Evolutionary conservation across 92 coral and sea anemone genomes (phyloP).

Genomic region (Palythoa caribaeorum): DNA sequence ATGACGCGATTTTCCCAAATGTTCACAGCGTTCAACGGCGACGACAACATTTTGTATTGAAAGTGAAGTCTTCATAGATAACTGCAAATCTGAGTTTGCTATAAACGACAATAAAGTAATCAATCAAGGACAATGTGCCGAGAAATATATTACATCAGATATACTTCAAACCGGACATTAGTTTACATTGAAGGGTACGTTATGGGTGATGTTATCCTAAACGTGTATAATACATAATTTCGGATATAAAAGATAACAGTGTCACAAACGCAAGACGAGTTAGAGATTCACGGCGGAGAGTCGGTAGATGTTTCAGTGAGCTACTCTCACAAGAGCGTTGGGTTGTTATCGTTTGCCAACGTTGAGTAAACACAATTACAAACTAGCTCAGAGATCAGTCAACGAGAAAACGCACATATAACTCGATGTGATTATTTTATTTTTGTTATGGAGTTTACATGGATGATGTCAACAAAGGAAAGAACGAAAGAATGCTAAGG

Average conservation of each 20-base stretch:
- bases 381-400: constrained; percentile 36
- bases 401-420: constrained; percentile 33
- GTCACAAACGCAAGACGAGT: not conserved
- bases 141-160: constrained; percentile 41
- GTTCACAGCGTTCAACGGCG: constrained; percentile 23
- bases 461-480: not conserved
- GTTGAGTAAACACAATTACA: constrained; percentile 40
- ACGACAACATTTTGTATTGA: constrained; percentile 43
- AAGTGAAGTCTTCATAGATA: constrained; percentile 34
- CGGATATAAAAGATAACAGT: constrained; percentile 22
- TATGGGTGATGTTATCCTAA: constrained; percentile 41
- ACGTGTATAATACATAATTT: constrained; percentile 2
- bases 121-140: constrained; percentile 40
- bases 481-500: not conserved
- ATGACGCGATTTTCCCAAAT: constrained; percentile 33
- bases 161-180: constrained; percentile 52
- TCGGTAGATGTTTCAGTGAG: not conserved
- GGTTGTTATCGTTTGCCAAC: not conserved
- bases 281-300: not conserved
- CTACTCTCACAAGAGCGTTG: not conserved
- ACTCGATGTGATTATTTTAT: constrained; percentile 18
- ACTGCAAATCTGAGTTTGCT: constrained; percentile 34
- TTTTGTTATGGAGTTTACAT: constrained; percentile 12
- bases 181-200: constrained; percentile 38
- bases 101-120: constrained; percentile 38